Evolutionary conservation across 35 echinoderm and acorn worm genomes (phyloP), one percentile per base, ranked within the genome.

Genomic region (Ophioderma brevispina): DNA sequence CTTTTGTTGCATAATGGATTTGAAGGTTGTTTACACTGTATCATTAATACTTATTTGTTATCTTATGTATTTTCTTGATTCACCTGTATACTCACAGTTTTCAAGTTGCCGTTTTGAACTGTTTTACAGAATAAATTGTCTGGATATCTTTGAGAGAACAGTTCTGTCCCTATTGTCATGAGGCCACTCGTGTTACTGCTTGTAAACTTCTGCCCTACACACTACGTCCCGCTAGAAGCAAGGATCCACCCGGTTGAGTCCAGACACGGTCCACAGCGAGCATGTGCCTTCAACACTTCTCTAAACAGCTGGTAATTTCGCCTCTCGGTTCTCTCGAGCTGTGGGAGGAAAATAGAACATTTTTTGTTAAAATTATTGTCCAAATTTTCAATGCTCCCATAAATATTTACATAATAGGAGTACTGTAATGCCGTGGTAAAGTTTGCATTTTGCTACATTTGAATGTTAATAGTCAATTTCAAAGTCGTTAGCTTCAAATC

Each of bases 61-160:
- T 70, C n/a, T 6, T 28, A 18, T 6, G 18, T 40, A 81, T 81
- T 36, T 81, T 19, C 36, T 31, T 79, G 77, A 91, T 1, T 78
- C 33, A 78, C 21, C 13, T 33, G 32, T 31, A 25, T 36, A 79
- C 97, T 88, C 86, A 99, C 97, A 36, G 77, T 90, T 87, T 99
- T 99, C 70, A 99, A 42, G 82, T 99, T n/a, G n/a, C 97, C 25
- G 80, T 85, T 56, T 99, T 99, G 81, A 99, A 99, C 46, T 99
- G 94, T 77, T 99, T 99, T 37, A 95, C 41, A 39, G 94, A 49
- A 76, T 99, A 99, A 36, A 78, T 84, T n/a, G n/a, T 21, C 91
- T 85, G 41, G 87, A 80, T 36, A 95, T 36, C 40, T 99, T 99
- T 18, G 97, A 1, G 97, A 91, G 34, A 95, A 87, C 0, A 99